Percentiles rank a stretch among this genome's conserved stretches.
Conservation (phyloP, 92 coral and sea anemone genomes). For the Epizoanthus scotinus region DNA sequence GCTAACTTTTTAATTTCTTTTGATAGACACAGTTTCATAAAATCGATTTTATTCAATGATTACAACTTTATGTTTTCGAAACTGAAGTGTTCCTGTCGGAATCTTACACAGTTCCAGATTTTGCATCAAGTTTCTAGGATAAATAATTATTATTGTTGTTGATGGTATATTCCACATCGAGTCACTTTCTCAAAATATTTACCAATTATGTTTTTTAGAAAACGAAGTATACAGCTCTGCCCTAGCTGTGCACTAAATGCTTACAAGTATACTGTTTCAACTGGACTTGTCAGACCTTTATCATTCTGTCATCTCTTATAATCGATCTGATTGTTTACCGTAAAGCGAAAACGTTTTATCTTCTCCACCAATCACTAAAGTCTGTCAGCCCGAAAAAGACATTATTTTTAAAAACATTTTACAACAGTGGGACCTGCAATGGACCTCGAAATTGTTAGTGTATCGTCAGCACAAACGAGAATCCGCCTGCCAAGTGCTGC, state of each 20-base stretch:
- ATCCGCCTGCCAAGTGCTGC: not conserved
- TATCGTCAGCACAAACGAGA: not conserved
- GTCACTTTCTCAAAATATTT: too few relatives aligned
- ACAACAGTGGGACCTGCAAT: not conserved
- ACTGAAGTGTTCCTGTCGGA: too few relatives aligned
- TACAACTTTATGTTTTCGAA: too few relatives aligned
- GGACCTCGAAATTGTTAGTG: not conserved
- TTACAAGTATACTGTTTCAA: not conserved
- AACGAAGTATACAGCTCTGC: too few relatives aligned
- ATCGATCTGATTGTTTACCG: conserved; percentile 20
- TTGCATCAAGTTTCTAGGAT: too few relatives aligned
- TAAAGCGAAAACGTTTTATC: conserved; percentile 2
- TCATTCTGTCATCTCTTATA: conserved; percentile 17
- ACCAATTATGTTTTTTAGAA: too few relatives aligned
- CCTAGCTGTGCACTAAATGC: too few relatives aligned
- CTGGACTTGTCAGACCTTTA: conserved; percentile 27
- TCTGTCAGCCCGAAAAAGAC: not conserved
- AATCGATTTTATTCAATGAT: not conserved
- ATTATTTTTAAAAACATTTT: not conserved
- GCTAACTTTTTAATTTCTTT: not conserved
- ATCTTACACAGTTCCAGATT: too few relatives aligned
- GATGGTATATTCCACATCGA: too few relatives aligned
- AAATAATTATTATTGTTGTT: too few relatives aligned
- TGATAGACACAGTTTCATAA: not conserved
- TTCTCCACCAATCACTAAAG: not conserved